Conservation (phyloP, 2,888 invertebrate genomes). For the Zygothrica quintamaculata region DNA sequence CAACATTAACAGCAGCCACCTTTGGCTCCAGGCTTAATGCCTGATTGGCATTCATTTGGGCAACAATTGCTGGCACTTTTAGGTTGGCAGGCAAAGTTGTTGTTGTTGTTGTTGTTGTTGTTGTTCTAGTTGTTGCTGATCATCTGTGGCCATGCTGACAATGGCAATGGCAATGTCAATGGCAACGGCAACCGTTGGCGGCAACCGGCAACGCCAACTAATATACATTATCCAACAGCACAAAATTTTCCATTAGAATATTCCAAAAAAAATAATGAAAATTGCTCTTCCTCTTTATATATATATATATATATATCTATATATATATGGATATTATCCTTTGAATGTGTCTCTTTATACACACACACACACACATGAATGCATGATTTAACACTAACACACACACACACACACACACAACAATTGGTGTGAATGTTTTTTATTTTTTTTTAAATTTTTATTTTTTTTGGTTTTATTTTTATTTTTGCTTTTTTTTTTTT, state of each 20-base stretch:
- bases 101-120: constrained; percentile 21
- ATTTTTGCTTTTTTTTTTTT: too few species aligned
- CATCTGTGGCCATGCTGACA: constrained; percentile 32
- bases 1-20: constrained; percentile 48
- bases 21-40: constrained; percentile 64
- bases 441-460: too few species aligned
- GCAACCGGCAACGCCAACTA: constrained; percentile 32
- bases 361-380: constrained; percentile 3
- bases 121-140: constrained; percentile 24
- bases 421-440: too few species aligned
- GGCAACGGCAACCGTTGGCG: constrained; percentile 37
- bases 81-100: constrained; percentile 50
- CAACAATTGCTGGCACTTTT: constrained; percentile 25
- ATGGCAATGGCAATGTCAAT: constrained; percentile 6
- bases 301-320: constrained; percentile 8
- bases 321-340: too few species aligned
- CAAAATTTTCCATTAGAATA: constrained; percentile 9
- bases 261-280: constrained; percentile 4
- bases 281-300: too few species aligned
- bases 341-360: too few species aligned
- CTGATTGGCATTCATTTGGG: constrained; percentile 60
- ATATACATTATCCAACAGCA: constrained; percentile 30
- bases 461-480: too few species aligned
- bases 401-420: constrained; percentile 3
- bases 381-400: constrained; percentile 1